A percentile compares a stretch with the other conserved stretches of the same genome.
These are phyloP conservation scores for Pygoscelis adeliae DNA, from an alignment of 2,113 vertebrate genomes.

Conservation along the genomic window DNA sequence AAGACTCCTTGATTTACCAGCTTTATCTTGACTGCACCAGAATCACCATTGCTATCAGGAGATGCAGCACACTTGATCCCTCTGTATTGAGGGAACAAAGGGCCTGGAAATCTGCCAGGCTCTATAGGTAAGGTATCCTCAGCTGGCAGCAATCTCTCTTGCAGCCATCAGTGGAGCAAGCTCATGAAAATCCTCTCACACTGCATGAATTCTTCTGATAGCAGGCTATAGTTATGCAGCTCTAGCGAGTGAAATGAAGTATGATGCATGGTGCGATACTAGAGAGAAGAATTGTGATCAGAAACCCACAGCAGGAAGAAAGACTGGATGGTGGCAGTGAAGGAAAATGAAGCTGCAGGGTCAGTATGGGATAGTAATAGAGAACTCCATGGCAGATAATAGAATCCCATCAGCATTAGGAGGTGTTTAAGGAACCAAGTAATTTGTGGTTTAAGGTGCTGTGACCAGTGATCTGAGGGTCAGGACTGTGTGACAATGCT, in stretches of 20 bases:
- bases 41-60: neutral
- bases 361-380: neutral
- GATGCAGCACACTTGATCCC: neutral
- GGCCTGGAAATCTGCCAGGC: slow-evolving; percentile 27
- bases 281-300: neutral
- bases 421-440: neutral
- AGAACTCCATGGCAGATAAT: neutral
- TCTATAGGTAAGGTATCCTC: neutral
- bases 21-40: neutral
- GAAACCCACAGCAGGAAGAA: neutral
- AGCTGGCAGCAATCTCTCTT: neutral
- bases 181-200: neutral
- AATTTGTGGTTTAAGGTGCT: neutral
- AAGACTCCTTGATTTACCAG: neutral
- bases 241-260: neutral
- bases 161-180: neutral
- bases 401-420: neutral
- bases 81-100: neutral
- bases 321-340: neutral
- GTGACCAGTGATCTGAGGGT: neutral
- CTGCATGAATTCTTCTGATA: neutral
- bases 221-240: neutral
- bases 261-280: neutral
- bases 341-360: neutral
- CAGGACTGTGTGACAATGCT: neutral